These are phyloP conservation scores for Casuarius casuarius DNA, from an alignment of 2,113 vertebrate species.

Conservation along the genomic window DNA sequence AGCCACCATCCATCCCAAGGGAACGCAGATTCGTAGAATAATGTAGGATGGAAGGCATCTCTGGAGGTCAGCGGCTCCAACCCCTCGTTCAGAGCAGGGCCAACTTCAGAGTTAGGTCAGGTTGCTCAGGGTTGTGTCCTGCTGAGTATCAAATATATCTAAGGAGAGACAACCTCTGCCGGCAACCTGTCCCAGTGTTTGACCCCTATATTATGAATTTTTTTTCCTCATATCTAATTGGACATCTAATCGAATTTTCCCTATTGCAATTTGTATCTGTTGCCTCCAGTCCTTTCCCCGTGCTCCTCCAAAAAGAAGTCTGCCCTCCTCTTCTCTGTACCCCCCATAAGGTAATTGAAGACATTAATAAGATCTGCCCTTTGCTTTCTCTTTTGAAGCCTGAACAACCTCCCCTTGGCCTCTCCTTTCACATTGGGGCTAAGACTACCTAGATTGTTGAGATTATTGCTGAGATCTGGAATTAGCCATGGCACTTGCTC, in stretches of 20 bases:
- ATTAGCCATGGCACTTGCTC: neutral
- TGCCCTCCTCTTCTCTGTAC: neutral
- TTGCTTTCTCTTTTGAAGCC: neutral
- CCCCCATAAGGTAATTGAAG: neutral
- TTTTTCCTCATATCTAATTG: neutral
- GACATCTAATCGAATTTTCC: neutral
- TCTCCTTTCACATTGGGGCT: neutral
- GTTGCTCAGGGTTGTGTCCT: neutral
- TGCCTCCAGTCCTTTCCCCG: neutral
- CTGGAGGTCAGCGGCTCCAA: neutral
- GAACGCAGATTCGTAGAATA: neutral
- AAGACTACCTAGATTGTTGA: neutral
- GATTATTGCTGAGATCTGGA: neutral
- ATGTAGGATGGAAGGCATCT: neutral
- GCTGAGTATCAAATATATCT: neutral
- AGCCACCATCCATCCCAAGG: neutral
- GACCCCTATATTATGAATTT: neutral
- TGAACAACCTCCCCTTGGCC: accelerated
- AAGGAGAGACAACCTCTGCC: neutral
- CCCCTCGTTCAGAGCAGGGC: accelerated
- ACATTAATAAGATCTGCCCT: neutral
- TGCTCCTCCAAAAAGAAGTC: neutral
- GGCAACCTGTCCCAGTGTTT: neutral
- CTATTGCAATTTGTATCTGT: neutral
- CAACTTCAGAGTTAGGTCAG: neutral